phyloP scores from a whole-genome alignment of 2,888 invertebrate species.

The Heliconius ismenius region DNA sequence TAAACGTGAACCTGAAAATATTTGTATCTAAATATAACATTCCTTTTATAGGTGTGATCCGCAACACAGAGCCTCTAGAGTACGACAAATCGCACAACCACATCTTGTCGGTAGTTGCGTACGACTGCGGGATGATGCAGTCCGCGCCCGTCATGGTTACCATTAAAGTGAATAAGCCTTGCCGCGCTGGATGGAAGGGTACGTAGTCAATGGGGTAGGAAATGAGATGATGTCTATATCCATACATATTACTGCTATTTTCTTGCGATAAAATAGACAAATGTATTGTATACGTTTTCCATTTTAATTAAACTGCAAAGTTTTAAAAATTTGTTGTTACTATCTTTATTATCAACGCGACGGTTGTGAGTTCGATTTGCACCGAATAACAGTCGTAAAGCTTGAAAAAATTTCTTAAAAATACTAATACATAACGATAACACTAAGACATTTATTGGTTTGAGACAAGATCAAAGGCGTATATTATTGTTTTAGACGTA shows the following conservation, averaged over 20 bases:
- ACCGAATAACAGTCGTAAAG: too few relatives aligned
- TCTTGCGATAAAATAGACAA: too few relatives aligned
- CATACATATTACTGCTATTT: too few relatives aligned
- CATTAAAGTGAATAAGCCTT: conserved; percentile 93
- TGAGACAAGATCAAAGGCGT: not conserved
- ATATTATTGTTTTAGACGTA: not conserved
- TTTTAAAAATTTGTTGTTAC: too few relatives aligned
- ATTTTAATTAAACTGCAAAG: too few relatives aligned
- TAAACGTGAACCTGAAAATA: not conserved
- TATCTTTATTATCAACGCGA: too few relatives aligned
- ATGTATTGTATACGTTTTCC: too few relatives aligned
- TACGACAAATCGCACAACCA: conserved; percentile 97
- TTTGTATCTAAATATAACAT: not conserved
- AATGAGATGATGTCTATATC: not conserved
- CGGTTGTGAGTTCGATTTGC: too few relatives aligned
- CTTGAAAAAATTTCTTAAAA: too few relatives aligned
- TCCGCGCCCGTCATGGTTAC: conserved; percentile 98
- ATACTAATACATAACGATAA: too few relatives aligned
- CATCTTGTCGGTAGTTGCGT: conserved; percentile 97
- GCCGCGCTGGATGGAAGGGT: conserved; percentile 90
- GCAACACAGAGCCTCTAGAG: conserved; percentile 95
- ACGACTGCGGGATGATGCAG: conserved; percentile 97
- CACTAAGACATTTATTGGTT: too few relatives aligned
- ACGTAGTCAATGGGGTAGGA: conserved; percentile 44
- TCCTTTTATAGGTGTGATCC: conserved; percentile 85